Percentiles rank a stretch among this genome's conserved stretches.
phyloP scores from a whole-genome alignment of 2,113 vertebrate species.

The Aptenodytes forsteri region DNA sequence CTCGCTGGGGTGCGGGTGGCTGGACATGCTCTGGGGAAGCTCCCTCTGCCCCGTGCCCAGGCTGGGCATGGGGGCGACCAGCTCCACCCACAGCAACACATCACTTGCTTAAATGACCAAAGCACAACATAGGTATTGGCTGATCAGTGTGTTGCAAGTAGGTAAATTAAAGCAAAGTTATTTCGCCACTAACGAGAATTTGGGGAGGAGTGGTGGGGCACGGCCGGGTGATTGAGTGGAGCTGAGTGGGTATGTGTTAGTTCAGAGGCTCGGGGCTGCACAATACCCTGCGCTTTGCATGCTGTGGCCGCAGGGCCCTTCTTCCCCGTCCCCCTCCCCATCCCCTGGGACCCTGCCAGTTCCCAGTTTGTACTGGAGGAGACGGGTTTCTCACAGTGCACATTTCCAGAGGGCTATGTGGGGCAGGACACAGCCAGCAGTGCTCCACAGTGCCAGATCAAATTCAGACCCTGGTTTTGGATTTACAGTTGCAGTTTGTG shows the following conservation, averaged over 20 bases:
- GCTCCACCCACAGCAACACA: not conserved
- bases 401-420: not conserved
- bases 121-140: not conserved
- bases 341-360: not conserved
- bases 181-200: accelerated
- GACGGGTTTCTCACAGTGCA: not conserved
- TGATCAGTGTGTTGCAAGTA: not conserved
- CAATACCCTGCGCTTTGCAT: accelerated
- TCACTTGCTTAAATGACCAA: not conserved
- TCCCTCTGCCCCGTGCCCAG: not conserved
- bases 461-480: not conserved
- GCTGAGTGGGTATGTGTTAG: not conserved
- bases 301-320: not conserved
- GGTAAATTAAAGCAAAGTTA: not conserved
- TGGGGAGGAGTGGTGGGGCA: not conserved
- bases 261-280: not conserved
- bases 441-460: not conserved
- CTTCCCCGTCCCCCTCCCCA: not conserved
- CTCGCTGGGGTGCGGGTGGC: no score
- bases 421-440: not conserved
- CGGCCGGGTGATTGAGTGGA: not conserved
- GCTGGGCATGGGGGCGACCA: not conserved
- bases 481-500: not conserved
- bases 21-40: not conserved
- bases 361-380: not conserved